Evolutionary conservation across 2,113 vertebrate species (phyloP), one percentile per base, ranked within the genome.

Genomic region (Pipa parva): DNA sequence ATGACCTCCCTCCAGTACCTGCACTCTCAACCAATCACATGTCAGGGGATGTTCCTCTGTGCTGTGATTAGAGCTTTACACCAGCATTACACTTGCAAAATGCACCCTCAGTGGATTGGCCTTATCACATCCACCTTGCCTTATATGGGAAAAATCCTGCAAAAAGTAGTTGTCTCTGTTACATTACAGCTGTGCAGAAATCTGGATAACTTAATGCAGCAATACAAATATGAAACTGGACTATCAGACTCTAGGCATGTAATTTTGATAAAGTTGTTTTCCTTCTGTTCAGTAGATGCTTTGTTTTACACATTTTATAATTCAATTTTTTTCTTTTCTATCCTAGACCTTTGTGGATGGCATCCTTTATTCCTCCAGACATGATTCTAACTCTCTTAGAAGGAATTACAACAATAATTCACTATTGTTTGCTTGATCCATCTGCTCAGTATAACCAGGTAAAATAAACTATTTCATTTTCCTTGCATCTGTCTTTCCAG

Each of bases 61-160:
- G 94, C 96, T 0, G 94, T 99, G 63, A 98, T 98, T 72, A 81
- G 95, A 75, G 96, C 97, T 10, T 83, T 99, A 59, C 95, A 98
- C 80, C 95, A 98, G 75, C 92, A 95, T 81, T 94, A 96, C 71
- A 85, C 93, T 2, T 99, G 97, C 77, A 97, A 97, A 81, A 98
- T 98, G 93, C 95, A 99, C 63, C 95, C 95, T 1, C 96, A 98
- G 72, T 99, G 97, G 97, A 97, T 99, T n/a, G 89, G 89, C 69
- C 89, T 98, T 61, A 95, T 99, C 78, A 99, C 93, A 8, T 89
- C 95, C 75, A 92, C 94, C 17, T 87, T 99, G 79, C 97, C 97
- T 18, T 99, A 99, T 74, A 98, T 98, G 95, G 93, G 95, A 15
- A 93, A 89, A 78, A 91, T 98, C 63, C 84, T 99, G 24, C 92